Evolutionary conservation across 2,888 invertebrate genomes (phyloP), one percentile per base, ranked within the genome.

Genomic region (Drosophila cracens): DNA sequence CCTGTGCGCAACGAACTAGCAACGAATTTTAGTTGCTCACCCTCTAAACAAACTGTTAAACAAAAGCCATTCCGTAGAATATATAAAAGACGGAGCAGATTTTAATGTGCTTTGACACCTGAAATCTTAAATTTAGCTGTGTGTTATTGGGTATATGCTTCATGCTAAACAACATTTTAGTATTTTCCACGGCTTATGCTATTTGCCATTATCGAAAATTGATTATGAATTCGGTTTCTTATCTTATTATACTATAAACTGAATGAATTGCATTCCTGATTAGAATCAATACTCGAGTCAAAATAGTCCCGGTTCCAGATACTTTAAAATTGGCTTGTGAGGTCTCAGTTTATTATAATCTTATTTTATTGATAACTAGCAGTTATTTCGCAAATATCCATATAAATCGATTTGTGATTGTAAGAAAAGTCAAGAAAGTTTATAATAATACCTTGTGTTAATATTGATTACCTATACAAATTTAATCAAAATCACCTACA

Each of bases 1-100:
- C 78, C 77, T 77, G 66, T 65, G 62, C 58, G 11, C 60, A 73
- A 29, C 36, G 31, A 59, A 57, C n/a, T 27, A 36, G 29, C 21
- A 46, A 31, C n/a, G 31, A 40, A 29, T 54, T 49, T 27, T 56
- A 21, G 54, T 60, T n/a, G 6, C 11, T 21, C 51, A 33, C 34
- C 33, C 21, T 21, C 53, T 27, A 56, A 59, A 40, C 25, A 46
- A 69, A 34, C 31, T 57, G 27, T 16, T n/a, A 25, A 54, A 25
- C 48, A 54, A 46, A 25, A 59, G 51, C 34, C n/a, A n/a, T 38
- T 38, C 16, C 29, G 13, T 8, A 38, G 21, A 36, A 13, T 25
- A 46, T 36, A 27, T 25, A 48, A 53, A 33, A 27, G n/a, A 21
- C 27, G 38, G 63, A 62, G 48, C 62, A 63, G 48, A 27, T 33